Conservation (phyloP, 2,113 vertebrate genomes). For the Oxyruncus cristatus region DNA sequence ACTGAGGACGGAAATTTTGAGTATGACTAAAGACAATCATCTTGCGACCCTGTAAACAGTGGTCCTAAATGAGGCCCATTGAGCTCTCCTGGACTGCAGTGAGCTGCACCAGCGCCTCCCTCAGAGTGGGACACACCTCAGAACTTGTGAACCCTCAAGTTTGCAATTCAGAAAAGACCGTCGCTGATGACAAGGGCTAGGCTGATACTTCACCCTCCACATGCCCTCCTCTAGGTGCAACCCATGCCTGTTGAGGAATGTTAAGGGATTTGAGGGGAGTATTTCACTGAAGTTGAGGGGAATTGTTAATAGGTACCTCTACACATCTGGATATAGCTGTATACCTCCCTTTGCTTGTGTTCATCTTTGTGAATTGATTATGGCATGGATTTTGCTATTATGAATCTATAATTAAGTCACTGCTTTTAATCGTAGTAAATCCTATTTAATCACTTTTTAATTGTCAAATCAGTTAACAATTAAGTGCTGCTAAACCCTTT, state of each 20-base stretch:
- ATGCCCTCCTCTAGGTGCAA: neutral
- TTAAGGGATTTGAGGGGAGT: neutral
- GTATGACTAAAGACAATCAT: neutral
- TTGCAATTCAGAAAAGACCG: neutral
- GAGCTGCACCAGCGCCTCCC: neutral
- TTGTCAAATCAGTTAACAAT: neutral
- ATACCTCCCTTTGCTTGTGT: neutral
- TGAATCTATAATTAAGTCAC: neutral
- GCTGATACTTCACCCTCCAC: neutral
- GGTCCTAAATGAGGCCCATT: neutral
- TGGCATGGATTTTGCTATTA: neutral
- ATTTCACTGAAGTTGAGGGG: neutral
- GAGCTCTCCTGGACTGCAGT: neutral
- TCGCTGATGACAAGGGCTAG: neutral
- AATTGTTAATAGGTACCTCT: neutral
- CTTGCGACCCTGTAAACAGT: neutral
- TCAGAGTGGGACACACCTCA: neutral
- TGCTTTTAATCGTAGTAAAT: neutral
- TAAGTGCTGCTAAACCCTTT: neutral
- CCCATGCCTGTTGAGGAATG: neutral
- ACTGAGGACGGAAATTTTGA: neutral
- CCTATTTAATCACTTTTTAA: neutral
- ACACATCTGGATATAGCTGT: neutral
- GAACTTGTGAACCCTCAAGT: neutral
- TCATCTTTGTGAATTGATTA: neutral